Conservation (phyloP, 2,113 vertebrate species). For the Talpa occidentalis region DNA sequence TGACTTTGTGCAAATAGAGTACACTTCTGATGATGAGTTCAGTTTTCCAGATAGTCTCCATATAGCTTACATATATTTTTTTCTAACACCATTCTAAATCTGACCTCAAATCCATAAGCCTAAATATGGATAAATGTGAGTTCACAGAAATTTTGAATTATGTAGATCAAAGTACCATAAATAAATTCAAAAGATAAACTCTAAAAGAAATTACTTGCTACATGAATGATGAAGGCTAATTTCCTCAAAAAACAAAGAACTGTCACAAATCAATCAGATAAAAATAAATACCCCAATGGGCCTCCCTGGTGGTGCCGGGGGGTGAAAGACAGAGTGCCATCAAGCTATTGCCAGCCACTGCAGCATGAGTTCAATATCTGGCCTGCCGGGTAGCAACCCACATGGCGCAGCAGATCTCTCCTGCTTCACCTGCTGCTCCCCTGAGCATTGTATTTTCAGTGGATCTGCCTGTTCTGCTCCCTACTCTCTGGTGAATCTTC, state of each 20-base stretch:
- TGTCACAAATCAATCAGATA: constrained; percentile 32
- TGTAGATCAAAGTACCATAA: background rate
- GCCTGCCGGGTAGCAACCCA: no score
- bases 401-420: no score
- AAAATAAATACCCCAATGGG: constrained; percentile 3
- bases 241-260: background rate
- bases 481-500: no score
- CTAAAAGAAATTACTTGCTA: constrained; percentile 25
- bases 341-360: no score
- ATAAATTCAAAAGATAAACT: background rate
- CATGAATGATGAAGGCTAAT: constrained; percentile 18
- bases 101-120: constrained; percentile 43
- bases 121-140: constrained; percentile 26
- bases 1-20: constrained; percentile 18
- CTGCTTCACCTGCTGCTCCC: no score
- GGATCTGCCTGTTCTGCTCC: no score
- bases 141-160: constrained; percentile 34
- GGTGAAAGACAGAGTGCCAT: no score
- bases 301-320: no score
- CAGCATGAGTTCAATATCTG: no score
- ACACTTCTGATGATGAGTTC: constrained; percentile 52
- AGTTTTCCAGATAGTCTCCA: background rate
- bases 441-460: no score
- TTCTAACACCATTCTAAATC: constrained; percentile 4
- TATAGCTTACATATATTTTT: background rate